Conservation (phyloP, 2,797 vertebrate species). For the Falco columbarius region DNA sequence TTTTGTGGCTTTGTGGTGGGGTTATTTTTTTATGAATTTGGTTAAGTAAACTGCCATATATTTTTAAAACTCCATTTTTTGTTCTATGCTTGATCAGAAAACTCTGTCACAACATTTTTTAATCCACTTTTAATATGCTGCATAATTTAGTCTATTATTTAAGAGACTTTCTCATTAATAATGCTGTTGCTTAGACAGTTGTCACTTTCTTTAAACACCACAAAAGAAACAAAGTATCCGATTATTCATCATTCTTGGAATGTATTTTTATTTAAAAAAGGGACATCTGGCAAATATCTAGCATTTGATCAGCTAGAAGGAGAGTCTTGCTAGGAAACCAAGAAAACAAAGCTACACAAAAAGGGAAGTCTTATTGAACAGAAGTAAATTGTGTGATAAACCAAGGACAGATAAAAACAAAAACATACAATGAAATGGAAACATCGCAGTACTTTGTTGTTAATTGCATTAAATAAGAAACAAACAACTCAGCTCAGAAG, state of each 20-base stretch:
- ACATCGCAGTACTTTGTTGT: not conserved
- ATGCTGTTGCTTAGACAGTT: not conserved
- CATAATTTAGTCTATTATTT: not conserved
- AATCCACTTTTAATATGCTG: not conserved
- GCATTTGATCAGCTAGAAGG: not conserved
- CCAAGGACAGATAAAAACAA: not conserved
- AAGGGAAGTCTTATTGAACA: not conserved
- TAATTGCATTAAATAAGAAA: not conserved
- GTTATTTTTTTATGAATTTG: not conserved
- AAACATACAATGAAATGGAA: not conserved
- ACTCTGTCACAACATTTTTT: not conserved
- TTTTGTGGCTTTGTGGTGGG: not conserved
- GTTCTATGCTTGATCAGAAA: not conserved
- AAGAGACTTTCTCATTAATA: not conserved
- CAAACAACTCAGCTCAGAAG: not conserved
- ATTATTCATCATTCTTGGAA: not conserved
- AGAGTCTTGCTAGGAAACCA: not conserved
- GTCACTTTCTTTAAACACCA: not conserved
- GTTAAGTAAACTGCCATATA: not conserved
- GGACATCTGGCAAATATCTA: not conserved
- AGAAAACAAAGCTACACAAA: not conserved
- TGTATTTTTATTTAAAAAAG: not conserved
- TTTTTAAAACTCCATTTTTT: not conserved
- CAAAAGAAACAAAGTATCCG: not conserved
- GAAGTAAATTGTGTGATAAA: not conserved